These are phyloP conservation scores for Bhutanitis thaidina DNA, from an alignment of 2,888 invertebrate species.

Conservation along the genomic window DNA sequence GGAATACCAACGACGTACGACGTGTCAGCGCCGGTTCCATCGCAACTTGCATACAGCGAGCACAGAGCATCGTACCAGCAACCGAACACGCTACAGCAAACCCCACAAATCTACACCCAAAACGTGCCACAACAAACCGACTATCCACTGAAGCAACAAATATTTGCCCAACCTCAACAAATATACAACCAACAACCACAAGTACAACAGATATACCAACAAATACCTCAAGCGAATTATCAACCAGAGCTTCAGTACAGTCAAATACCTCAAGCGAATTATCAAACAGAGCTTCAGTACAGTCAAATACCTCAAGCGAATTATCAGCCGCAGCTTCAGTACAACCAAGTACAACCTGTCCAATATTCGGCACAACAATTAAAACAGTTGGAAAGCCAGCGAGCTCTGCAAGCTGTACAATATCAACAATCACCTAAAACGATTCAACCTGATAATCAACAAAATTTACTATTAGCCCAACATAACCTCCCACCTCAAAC, in stretches of 20 bases:
- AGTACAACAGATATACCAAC: slow-evolving; percentile 21
- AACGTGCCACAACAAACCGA: slow-evolving; percentile 26
- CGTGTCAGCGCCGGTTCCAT: slow-evolving; percentile 53
- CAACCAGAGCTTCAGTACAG: slow-evolving; percentile 12
- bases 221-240: slow-evolving; percentile 20
- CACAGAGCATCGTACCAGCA: slow-evolving; percentile 43
- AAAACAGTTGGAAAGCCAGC: slow-evolving; percentile 17
- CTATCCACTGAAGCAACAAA: slow-evolving; percentile 29
- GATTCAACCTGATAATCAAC: slow-evolving; percentile 7
- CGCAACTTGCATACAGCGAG: slow-evolving; percentile 57
- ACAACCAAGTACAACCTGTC: slow-evolving; percentile 13
- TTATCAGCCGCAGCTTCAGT: slow-evolving; percentile 11
- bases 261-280: slow-evolving; percentile 12
- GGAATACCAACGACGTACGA: slow-evolving; percentile 53
- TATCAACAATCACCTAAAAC: slow-evolving; percentile 19
- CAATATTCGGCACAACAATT: slow-evolving; percentile 11
- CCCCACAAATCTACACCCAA: slow-evolving; percentile 25
- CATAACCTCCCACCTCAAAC: slow-evolving; percentile 23
- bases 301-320: slow-evolving; percentile 11
- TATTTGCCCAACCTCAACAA: slow-evolving; percentile 23
- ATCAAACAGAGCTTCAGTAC: slow-evolving; percentile 12
- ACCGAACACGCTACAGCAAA: slow-evolving; percentile 32
- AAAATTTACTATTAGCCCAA: slow-evolving; percentile 11
- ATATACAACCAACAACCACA: slow-evolving; percentile 12
- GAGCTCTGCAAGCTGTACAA: slow-evolving; percentile 18